Evolutionary conservation across 1,140 invertebrate species (phyloP), one percentile per base, ranked within the genome.

Genomic region (Drosophila prosaltans): DNA sequence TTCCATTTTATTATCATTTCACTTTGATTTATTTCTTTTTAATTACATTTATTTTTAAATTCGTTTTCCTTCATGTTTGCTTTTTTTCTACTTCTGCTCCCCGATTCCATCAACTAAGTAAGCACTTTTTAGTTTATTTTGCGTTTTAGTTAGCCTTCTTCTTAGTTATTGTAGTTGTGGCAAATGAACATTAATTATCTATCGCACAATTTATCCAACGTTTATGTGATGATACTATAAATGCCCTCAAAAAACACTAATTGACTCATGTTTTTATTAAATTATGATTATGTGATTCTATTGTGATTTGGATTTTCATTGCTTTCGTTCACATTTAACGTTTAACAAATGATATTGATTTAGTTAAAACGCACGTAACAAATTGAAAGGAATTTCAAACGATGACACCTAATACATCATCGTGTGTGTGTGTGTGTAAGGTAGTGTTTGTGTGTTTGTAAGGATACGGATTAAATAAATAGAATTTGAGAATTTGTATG

Each of bases 401-500:
- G 45, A 51, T 51, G 24, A 26, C 7, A 51, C 21, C 21, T 26
- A 51, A 51, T 51, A 26, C 24, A 51, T 51, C 21, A 8, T 10
- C 8, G 2, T 48, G 6, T 48, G 6, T 24, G 7, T 8, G 6
- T 21, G 2, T 24, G 7, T 48, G 21, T 48, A 45, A 45, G 43
- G 11, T n/a, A 16, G 24, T 9, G 21, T 2, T 9, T 26, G 45
- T 26, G 3, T 51, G 30, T 9, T 9, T 28, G 10, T 24, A n/a
- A 41, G 21, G 40, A 51, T 45, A 58, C 64, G n/a, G n/a, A n/a
- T 67, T 72, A 77, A 77, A 74, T 73, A 80, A 80, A 80, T 78
- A 78, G 62, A 74, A 80, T 73, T 74, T 63, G 32, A 5, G 54
- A 64, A 58, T 73, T 69, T 69, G 26, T 59, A 51, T 71, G 32